Evolutionary conservation across 23 tunicate species (phyloP), one percentile per base, ranked within the genome.

Genomic region (Botrylloides violaceus): DNA sequence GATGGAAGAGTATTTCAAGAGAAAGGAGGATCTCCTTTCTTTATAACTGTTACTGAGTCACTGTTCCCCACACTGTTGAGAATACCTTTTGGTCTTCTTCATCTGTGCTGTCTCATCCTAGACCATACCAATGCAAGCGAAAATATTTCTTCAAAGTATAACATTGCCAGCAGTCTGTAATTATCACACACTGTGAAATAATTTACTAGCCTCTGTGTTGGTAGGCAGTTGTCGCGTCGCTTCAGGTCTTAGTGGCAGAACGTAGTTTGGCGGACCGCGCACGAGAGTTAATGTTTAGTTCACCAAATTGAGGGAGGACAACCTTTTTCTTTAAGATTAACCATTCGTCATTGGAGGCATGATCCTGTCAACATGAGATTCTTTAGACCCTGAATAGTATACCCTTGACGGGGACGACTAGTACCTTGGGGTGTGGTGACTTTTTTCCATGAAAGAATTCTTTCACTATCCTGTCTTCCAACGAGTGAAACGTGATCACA

Each of bases 221-320:
- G 53, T 43, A 9, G 53, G 53, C 9, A 43, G 15, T 43, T 43
- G 15, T 43, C 53, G 53, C 9, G 53, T 43, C 53, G n/a, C n/a
- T n/a, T 43, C 53, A 43, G 24, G 37, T 15, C 74, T 83, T 55
- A 12, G 87, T 76, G 25, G 83, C 90, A 24, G 81, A 66, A 26
- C 97, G 66, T 23, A 90, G 62, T 29, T 55, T 59, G 2, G 90
- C 97, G 1, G 97, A 90, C 6, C 97, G 75, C 2, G 97, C 58
- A 60, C 90, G 53, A 24, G 90, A 63, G 56, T 90, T 90, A 6
- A 19, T 20, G 33, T 48, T 48, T 2, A 90, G 34, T 68, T 90
- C 97, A 1, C 43, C 66, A 3, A 68, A 68, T 21, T 68, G 74
- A n/a, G 74, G 74, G 4, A 68, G 23, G 19, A 68, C 58, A 2